Evolutionary conservation across 35 echinoderm and acorn worm genomes (phyloP).

Genomic region (Apostichopus japonicus): DNA sequence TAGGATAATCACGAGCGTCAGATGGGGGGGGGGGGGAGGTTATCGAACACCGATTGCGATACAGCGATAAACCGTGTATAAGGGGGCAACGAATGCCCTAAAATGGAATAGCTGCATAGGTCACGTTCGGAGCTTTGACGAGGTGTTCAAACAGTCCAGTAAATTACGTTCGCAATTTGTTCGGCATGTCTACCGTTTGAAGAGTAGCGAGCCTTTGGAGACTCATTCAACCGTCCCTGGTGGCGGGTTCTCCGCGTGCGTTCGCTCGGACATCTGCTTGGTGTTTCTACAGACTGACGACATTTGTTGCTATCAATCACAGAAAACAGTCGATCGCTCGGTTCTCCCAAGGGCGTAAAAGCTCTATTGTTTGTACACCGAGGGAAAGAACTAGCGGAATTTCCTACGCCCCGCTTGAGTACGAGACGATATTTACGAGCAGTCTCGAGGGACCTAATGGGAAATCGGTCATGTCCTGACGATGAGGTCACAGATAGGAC

Average conservation of each 20-base stretch:
- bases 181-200: conserved; percentile 53
- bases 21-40: too few species aligned
- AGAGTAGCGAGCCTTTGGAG: conserved; percentile 39
- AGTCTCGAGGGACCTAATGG: conserved; percentile 32
- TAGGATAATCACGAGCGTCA: too few species aligned
- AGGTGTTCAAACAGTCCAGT: conserved; percentile 40
- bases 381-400: conserved; percentile 37
- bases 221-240: conserved; percentile 33
- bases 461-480: conserved; percentile 64
- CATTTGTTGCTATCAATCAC: conserved; percentile 63
- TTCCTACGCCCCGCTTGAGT: not conserved
- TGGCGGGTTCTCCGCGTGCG: conserved; percentile 18
- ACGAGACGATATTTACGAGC: conserved; percentile 41
- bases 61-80: too few species aligned
- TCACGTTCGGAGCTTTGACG: not conserved
- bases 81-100: not conserved
- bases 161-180: conserved; percentile 60
- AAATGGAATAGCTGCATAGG: conserved; percentile 10
- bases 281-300: conserved; percentile 25
- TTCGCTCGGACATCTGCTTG: conserved; percentile 53
- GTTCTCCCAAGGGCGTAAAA: conserved; percentile 15
- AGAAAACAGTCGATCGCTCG: not conserved
- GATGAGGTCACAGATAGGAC: conserved; percentile 42
- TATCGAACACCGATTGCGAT: too few species aligned
- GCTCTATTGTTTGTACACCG: conserved; percentile 43